These are phyloP conservation scores for Brachypalpus laphriformis DNA, from an alignment of 2,888 invertebrate genomes.

Conservation along the genomic window DNA sequence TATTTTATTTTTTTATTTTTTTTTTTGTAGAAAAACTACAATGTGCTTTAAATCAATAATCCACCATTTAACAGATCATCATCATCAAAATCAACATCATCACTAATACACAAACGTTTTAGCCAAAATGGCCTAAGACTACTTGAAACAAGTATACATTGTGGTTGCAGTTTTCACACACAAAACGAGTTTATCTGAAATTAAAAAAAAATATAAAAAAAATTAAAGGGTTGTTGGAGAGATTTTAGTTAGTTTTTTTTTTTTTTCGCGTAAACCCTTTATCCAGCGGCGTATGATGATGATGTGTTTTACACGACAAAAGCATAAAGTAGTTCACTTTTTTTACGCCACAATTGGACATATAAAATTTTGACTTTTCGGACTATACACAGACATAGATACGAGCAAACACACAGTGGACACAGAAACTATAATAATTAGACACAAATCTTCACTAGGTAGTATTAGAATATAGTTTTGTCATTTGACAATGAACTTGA, in stretches of 20 bases:
- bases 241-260: constrained; percentile 28
- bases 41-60: constrained; percentile 49
- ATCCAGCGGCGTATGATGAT: constrained; percentile 62
- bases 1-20: neutral
- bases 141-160: constrained; percentile 24
- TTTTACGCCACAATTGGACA: constrained; percentile 35
- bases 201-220: constrained; percentile 51
- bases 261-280: constrained; percentile 56
- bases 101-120: constrained; percentile 53
- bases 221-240: constrained; percentile 48
- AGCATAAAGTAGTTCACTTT: constrained; percentile 18
- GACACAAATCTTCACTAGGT: constrained; percentile 10
- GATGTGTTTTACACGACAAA: constrained; percentile 53
- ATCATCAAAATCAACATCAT: constrained; percentile 64
- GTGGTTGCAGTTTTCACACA: constrained; percentile 39
- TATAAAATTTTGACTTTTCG: neutral
- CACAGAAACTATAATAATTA: constrained; percentile 27
- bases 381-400: constrained; percentile 41
- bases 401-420: constrained; percentile 25
- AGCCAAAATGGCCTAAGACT: constrained; percentile 52
- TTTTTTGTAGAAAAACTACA: neutral
- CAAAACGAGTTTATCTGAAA: constrained; percentile 71
- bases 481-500: constrained; percentile 59
- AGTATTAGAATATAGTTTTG: neutral
- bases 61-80: constrained; percentile 55